Conservation (phyloP, 2,797 vertebrate species). For the Neostethus bicornis region DNA sequence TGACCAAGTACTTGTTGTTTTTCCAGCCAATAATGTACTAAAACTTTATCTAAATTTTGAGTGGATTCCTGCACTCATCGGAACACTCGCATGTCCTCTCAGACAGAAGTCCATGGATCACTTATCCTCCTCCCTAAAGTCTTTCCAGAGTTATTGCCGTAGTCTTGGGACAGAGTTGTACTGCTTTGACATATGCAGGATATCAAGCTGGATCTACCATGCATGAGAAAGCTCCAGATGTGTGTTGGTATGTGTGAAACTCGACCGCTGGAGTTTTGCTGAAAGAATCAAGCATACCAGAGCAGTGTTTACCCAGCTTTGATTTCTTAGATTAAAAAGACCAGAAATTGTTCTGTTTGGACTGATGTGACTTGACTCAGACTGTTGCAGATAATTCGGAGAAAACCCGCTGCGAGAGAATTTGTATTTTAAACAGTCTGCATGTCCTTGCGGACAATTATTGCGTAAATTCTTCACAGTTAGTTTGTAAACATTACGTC, state of each 20-base stretch:
- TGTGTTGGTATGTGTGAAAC: slow-evolving; percentile 74
- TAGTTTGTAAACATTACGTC: slow-evolving; percentile 77
- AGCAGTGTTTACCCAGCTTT: slow-evolving; percentile 79
- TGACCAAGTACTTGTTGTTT: slow-evolving; percentile 50
- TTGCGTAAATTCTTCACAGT: slow-evolving; percentile 55
- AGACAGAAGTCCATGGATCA: slow-evolving; percentile 66
- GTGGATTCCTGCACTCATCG: slow-evolving; percentile 27
- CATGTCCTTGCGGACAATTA: slow-evolving; percentile 43
- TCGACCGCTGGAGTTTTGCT: slow-evolving; percentile 66
- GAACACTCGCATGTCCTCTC: slow-evolving; percentile 54
- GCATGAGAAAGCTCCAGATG: slow-evolving; percentile 66
- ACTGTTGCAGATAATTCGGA: slow-evolving; percentile 46
- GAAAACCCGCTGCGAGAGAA: slow-evolving; percentile 56
- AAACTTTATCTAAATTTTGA: slow-evolving; percentile 44
- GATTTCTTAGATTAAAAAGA: slow-evolving; percentile 77
- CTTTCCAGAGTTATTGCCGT: slow-evolving; percentile 59
- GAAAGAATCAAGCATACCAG: slow-evolving; percentile 67
- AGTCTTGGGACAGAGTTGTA: slow-evolving; percentile 38
- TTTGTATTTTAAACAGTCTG: slow-evolving; percentile 49
- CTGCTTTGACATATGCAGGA: slow-evolving; percentile 62
- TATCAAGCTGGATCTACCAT: slow-evolving; percentile 62
- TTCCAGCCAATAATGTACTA: slow-evolving; percentile 42
- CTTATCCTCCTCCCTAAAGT: slow-evolving; percentile 52
- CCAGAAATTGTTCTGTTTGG: slow-evolving; percentile 44
- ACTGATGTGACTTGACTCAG: slow-evolving; percentile 51